These are phyloP conservation scores for Andricus curvator DNA, from an alignment of 2,888 invertebrate genomes.

Conservation along the genomic window DNA sequence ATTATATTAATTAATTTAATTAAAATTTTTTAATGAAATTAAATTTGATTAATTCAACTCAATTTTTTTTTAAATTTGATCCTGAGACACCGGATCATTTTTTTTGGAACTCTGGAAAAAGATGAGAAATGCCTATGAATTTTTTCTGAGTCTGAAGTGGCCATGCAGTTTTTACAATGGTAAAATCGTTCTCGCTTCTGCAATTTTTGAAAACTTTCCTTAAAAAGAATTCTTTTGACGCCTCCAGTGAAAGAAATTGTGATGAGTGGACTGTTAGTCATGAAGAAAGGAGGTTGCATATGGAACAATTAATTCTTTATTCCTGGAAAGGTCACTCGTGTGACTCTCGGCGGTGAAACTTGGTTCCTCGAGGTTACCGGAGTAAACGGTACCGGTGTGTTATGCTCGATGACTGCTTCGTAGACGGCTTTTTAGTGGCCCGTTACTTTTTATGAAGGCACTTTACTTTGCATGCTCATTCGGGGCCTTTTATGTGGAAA, in stretches of 20 bases:
- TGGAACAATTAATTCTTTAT: neutral
- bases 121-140: too few species aligned
- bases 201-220: neutral
- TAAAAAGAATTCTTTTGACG: neutral
- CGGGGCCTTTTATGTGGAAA: constrained; percentile 66
- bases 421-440: constrained; percentile 49
- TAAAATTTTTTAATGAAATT: too few species aligned
- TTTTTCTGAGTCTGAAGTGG: too few species aligned
- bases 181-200: neutral
- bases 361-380: constrained; percentile 51
- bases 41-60: too few species aligned
- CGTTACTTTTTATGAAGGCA: constrained; percentile 69
- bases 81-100: too few species aligned
- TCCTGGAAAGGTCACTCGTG: neutral
- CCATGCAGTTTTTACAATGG: too few species aligned
- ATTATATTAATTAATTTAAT: too few species aligned
- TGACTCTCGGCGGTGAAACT: constrained; percentile 42
- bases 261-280: neutral
- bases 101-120: too few species aligned
- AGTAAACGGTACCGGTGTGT: constrained; percentile 49
- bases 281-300: neutral
- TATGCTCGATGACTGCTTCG: constrained; percentile 43
- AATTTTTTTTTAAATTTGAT: too few species aligned
- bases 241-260: neutral
- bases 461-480: constrained; percentile 54